phyloP scores from a whole-genome alignment of 1,140 invertebrate genomes.

The Argopecten irradians region DNA sequence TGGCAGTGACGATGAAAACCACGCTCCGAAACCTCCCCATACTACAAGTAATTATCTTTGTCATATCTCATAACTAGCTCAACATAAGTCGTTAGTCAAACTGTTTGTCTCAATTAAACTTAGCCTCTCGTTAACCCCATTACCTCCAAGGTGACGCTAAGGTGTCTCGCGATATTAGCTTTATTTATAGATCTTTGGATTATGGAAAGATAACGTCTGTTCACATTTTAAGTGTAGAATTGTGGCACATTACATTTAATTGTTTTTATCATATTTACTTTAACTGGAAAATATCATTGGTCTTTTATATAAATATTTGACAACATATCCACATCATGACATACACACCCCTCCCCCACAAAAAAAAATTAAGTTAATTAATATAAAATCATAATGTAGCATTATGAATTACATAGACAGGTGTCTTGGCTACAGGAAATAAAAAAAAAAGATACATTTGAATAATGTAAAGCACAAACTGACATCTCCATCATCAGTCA shows the following conservation, averaged over 20 bases:
- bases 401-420: too few relatives aligned
- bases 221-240: background rate
- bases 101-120: slow-evolving; percentile 9
- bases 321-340: background rate
- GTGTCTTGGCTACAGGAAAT: too few relatives aligned
- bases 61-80: background rate
- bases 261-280: background rate
- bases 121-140: background rate
- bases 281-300: background rate
- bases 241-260: background rate
- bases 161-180: background rate
- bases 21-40: slow-evolving; percentile 47
- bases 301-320: too few relatives aligned
- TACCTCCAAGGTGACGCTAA: background rate
- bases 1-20: slow-evolving; percentile 69
- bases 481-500: background rate
- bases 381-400: too few relatives aligned
- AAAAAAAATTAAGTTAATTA: background rate
- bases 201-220: background rate
- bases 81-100: background rate
- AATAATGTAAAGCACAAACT: background rate
- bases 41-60: slow-evolving; percentile 29
- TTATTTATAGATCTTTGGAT: background rate
- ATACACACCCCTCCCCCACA: background rate
- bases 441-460: background rate